phyloP scores from a whole-genome alignment of 1,140 invertebrate genomes.

The Microvelia longipes region DNA sequence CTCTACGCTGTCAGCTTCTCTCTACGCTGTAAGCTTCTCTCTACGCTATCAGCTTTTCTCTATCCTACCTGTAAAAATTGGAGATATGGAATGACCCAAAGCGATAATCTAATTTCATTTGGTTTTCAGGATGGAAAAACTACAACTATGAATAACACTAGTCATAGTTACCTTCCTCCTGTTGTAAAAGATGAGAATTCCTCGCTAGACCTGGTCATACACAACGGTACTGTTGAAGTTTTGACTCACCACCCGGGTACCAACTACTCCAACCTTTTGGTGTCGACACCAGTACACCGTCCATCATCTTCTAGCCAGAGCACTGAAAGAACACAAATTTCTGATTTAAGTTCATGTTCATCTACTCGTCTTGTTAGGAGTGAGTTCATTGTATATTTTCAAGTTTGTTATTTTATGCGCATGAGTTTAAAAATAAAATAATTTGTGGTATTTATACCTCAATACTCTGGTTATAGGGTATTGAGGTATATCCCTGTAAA shows the following conservation, averaged over 20 bases:
- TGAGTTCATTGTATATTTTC: no score
- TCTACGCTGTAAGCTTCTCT: no score
- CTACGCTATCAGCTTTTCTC: no score
- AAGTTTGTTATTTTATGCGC: no score
- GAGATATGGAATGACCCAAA: no score
- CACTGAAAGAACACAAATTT: not conserved
- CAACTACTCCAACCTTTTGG: not conserved
- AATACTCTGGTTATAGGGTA: no score
- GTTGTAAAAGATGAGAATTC: not conserved
- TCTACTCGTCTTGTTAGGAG: not conserved
- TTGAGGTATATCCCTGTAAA: no score
- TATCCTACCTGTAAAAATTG: no score
- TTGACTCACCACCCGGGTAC: not conserved
- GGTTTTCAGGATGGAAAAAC: not conserved
- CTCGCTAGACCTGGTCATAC: not conserved
- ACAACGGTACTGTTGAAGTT: not conserved
- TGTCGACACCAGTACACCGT: not conserved
- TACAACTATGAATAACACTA: not conserved
- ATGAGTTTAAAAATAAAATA: no score
- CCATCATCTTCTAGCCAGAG: not conserved
- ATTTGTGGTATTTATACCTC: no score
- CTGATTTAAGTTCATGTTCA: not conserved
- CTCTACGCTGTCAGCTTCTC: no score
- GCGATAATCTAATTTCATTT: no score
- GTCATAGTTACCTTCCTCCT: not conserved